These are phyloP conservation scores for Phrynocephalus forsythii DNA, from an alignment of 2,797 vertebrate species.

Conservation along the genomic window DNA sequence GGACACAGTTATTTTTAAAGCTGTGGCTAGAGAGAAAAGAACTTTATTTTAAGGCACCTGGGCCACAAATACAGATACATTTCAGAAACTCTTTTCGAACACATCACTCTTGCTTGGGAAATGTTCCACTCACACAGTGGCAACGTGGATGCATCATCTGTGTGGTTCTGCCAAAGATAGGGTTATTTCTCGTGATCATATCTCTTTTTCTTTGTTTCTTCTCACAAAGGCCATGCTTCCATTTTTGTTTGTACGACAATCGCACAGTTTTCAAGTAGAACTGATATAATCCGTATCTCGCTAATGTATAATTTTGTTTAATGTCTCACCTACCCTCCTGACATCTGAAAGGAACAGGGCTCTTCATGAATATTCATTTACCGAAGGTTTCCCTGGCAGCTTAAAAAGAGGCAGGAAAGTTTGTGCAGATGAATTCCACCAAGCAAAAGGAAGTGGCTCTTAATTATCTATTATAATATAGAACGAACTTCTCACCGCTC, in stretches of 20 bases:
- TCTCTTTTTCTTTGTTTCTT: background rate
- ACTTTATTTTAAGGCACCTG: background rate
- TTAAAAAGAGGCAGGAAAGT: background rate
- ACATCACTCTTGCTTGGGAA: background rate
- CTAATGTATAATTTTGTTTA: conserved; percentile 2
- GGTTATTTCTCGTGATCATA: no score
- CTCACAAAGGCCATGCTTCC: background rate
- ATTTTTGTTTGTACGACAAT: background rate
- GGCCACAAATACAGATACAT: background rate
- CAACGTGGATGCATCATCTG: background rate
- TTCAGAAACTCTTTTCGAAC: background rate
- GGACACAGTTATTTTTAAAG: background rate
- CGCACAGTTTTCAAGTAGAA: conserved; percentile 2
- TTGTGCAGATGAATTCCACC: background rate
- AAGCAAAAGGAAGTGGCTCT: background rate
- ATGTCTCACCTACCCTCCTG: background rate
- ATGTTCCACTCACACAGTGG: background rate
- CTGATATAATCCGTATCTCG: background rate
- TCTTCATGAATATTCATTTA: conserved; percentile 7
- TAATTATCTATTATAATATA: background rate
- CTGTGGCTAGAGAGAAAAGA: background rate
- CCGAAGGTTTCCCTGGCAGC: background rate
- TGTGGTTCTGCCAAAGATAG: background rate
- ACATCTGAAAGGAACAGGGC: background rate
- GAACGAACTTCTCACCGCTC: background rate